A percentile compares a stretch with the other conserved stretches of the same genome.
These are phyloP conservation scores for Silurus lanzhouensis DNA, from an alignment of 2,797 vertebrate species.

Conservation along the genomic window DNA sequence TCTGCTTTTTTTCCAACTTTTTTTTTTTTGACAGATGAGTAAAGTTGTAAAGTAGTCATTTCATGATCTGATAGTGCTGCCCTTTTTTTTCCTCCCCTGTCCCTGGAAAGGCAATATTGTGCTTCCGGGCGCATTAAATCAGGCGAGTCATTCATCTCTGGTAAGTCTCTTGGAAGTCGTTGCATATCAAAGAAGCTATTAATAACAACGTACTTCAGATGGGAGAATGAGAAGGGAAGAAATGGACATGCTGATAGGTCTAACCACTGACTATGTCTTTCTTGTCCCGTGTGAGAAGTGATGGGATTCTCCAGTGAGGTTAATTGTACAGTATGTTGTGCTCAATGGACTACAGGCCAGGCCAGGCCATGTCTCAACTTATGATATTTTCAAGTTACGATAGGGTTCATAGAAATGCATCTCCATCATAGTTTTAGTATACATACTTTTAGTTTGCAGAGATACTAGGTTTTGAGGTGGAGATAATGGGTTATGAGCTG, in stretches of 20 bases:
- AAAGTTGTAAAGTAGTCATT: slow-evolving; percentile 1
- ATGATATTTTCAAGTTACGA: too few species aligned
- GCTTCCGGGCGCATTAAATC: slow-evolving; percentile 38
- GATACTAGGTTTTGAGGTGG: neutral
- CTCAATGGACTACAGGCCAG: neutral
- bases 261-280: slow-evolving; percentile 56
- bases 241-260: slow-evolving; percentile 72
- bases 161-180: slow-evolving; percentile 50
- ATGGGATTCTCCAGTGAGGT: neutral
- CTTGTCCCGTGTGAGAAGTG: neutral
- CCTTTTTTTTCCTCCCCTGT: neutral
- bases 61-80: neutral
- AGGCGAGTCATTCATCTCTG: slow-evolving; percentile 47
- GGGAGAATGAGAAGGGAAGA: slow-evolving; percentile 68
- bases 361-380: too few species aligned
- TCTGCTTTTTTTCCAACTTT: neutral
- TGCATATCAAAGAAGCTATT: slow-evolving; percentile 66
- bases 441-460: neutral
- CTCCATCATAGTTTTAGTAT: too few species aligned
- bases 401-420: too few species aligned
- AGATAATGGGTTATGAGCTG: too few species aligned
- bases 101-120: slow-evolving; percentile 17
- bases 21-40: slow-evolving; percentile 19
- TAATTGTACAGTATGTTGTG: slow-evolving; percentile 1
- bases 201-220: slow-evolving; percentile 65